These are phyloP conservation scores for Scopus umbretta DNA, from an alignment of 2,113 vertebrate species.

Conservation along the genomic window DNA sequence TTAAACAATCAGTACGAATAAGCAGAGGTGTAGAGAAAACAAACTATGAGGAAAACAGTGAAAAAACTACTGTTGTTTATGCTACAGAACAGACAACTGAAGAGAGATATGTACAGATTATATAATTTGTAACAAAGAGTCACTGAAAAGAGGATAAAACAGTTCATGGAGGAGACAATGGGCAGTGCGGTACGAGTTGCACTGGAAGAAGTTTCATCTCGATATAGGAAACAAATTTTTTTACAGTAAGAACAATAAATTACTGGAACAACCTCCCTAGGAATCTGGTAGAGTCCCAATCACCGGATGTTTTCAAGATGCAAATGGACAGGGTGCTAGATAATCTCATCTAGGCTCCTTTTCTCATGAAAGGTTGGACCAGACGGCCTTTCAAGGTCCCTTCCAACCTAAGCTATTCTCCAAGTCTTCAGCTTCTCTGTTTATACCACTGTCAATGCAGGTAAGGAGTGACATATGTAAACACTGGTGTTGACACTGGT, in stretches of 20 bases:
- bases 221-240: not conserved
- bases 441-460: not conserved
- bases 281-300: not conserved
- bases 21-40: not conserved
- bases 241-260: not conserved
- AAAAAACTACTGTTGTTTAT: not conserved
- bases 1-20: not conserved
- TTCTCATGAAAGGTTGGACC: not conserved
- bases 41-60: not conserved
- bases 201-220: not conserved
- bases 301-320: not conserved
- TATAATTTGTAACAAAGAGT: not conserved
- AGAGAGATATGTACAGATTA: not conserved
- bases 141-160: not conserved
- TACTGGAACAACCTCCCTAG: not conserved
- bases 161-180: not conserved
- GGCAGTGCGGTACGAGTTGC: not conserved
- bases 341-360: not conserved
- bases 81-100: not conserved
- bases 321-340: not conserved
- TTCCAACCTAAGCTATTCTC: not conserved
- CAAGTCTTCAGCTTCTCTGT: not conserved
- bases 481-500: not conserved
- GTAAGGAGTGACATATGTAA: not conserved
- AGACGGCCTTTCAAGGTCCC: not conserved